Evolutionary conservation across 2,797 vertebrate species (phyloP), one percentile per base, ranked within the genome.

Genomic region (Chelon auratus): DNA sequence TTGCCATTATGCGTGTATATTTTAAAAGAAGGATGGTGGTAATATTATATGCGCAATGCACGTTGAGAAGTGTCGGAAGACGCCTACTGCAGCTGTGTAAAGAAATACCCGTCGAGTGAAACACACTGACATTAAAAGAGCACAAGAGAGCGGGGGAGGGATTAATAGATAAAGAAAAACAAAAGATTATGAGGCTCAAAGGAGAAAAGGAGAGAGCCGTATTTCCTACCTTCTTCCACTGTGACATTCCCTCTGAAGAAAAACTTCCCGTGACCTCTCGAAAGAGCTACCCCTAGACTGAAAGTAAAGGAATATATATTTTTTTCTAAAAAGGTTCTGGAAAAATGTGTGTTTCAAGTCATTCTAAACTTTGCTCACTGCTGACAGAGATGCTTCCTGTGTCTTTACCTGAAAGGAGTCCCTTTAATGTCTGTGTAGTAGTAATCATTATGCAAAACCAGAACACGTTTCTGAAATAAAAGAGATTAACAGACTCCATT

Each of bases 371-470:
- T 42, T 17, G 11, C 11, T 48, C 15, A 17, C 14, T 43, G 9
- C 12, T 39, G 33, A 50, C 15, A 50, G 9, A 80, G 60, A 56
- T 22, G 3, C 26, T 33, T 52, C 2, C 9, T 62, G 17, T 8
- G 18, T 10, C 45, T 81, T 89, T 95, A 99, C 98, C 98, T 99
- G 95, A 99, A 99, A 20, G 98, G 98, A 70, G 98, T 99, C 57
- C 97, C 98, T 91, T 97, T 97, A 92, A 99, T 99, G 93, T 99
- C 96, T 84, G 97, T 99, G 82, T 99, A 99, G 95, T 97, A 98
- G 93, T 99, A 99, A 92, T 99, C 97, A 91, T 98, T 98, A 90
- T 97, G 97, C 94, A 99, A 94, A 91, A 98, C 96, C 92, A 99
- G 93, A 3, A 99, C 97, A 71, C 97, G 97, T 92, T 97, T 99